Evolutionary conservation across 2,113 vertebrate species (phyloP).

Genomic region (Petromus typicus): DNA sequence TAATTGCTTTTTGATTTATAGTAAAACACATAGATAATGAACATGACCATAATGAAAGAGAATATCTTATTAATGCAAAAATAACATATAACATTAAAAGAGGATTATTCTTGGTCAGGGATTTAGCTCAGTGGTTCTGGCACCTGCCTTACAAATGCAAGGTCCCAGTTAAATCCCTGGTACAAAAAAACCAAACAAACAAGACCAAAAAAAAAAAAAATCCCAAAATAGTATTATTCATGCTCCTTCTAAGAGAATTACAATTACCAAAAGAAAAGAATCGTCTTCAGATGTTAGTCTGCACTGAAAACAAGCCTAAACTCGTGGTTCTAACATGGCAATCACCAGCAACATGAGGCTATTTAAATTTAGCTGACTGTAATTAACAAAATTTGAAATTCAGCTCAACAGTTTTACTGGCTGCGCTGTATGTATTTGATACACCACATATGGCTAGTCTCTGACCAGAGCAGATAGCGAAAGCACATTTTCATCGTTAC

Average conservation of each 20-base stretch:
- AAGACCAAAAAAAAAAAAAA: too few relatives aligned
- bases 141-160: too few relatives aligned
- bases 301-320: neutral
- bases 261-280: neutral
- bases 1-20: neutral
- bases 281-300: neutral
- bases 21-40: neutral
- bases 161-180: too few relatives aligned
- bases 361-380: neutral
- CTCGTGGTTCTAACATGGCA: neutral
- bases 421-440: neutral
- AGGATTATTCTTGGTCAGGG: neutral
- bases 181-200: too few relatives aligned
- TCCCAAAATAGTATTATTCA: neutral
- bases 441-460: fast-evolving
- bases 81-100: neutral
- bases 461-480: neutral
- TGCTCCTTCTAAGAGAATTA: neutral
- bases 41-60: neutral
- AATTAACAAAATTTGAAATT: neutral
- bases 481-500: neutral
- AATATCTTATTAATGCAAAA: neutral
- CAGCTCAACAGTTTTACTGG: neutral
- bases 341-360: neutral
- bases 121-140: too few relatives aligned